Conservation (phyloP, 1,140 invertebrate genomes). For the Philaenus spumarius region DNA sequence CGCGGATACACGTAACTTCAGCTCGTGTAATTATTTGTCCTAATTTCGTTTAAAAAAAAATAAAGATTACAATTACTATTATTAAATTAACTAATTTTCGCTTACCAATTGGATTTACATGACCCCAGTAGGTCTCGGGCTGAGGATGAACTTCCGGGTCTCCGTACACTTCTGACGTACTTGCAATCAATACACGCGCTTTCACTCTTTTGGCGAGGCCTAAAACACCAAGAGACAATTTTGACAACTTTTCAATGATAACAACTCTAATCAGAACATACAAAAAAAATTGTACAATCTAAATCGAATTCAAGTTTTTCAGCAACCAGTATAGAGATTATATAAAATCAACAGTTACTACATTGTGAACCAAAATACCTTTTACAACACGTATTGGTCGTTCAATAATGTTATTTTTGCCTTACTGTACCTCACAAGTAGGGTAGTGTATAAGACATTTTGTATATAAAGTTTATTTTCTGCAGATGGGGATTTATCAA, state of each 20-base stretch:
- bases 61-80: not conserved
- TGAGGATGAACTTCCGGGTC: slow-evolving; percentile 97
- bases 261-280: slow-evolving; percentile 2
- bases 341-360: too few relatives aligned
- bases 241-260: too few relatives aligned
- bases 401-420: too few relatives aligned
- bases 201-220: slow-evolving; percentile 89
- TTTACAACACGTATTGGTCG: too few relatives aligned
- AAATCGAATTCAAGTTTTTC: too few relatives aligned
- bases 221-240: slow-evolving; percentile 41
- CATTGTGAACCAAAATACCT: too few relatives aligned
- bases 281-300: slow-evolving; percentile 19
- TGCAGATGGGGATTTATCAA: too few relatives aligned
- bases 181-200: slow-evolving; percentile 91
- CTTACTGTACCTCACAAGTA: too few relatives aligned
- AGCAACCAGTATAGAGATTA: too few relatives aligned
- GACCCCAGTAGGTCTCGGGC: slow-evolving; percentile 94
- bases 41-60: slow-evolving; percentile 1
- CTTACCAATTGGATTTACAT: slow-evolving; percentile 96
- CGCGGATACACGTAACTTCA: too few relatives aligned
- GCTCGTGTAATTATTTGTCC: not conserved
- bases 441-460: too few relatives aligned
- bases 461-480: too few relatives aligned
- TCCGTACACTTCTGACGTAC: slow-evolving; percentile 98
- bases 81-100: slow-evolving; percentile 17